Evolutionary conservation across 2,888 invertebrate species (phyloP).

Genomic region (Sphinx pinastri): DNA sequence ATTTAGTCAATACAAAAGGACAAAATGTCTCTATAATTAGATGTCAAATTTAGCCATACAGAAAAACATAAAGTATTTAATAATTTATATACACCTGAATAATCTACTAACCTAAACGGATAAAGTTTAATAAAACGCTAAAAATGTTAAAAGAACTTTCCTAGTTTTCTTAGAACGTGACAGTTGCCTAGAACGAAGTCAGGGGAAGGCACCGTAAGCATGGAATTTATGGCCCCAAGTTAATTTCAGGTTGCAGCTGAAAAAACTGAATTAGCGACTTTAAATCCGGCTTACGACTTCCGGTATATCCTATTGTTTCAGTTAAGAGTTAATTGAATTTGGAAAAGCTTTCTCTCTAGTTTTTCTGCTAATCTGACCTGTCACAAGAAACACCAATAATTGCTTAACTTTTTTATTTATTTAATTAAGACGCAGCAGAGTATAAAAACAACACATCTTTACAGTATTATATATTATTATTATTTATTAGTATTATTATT

Average conservation of each 20-base stretch:
- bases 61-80: no score
- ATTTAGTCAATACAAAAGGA: no score
- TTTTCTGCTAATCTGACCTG: not conserved
- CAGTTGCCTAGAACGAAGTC: conserved; percentile 19
- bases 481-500: no score
- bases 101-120: not conserved
- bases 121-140: conserved; percentile 57
- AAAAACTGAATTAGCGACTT: conserved; percentile 21
- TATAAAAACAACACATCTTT: no score
- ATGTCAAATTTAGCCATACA: no score
- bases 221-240: conserved; percentile 24
- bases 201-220: conserved; percentile 6
- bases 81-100: not conserved
- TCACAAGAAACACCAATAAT: no score
- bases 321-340: conserved; percentile 3
- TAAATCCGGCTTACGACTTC: conserved; percentile 3
- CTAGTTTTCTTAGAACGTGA: conserved; percentile 45
- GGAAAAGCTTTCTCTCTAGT: not conserved
- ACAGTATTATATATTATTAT: no score
- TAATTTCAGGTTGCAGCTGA: not conserved
- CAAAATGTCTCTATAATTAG: no score
- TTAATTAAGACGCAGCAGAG: no score
- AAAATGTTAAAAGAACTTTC: conserved; percentile 57
- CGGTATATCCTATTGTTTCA: conserved; percentile 2
- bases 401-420: no score